phyloP scores from a whole-genome alignment of 2,797 vertebrate species.

The Sebastes nivosus region DNA sequence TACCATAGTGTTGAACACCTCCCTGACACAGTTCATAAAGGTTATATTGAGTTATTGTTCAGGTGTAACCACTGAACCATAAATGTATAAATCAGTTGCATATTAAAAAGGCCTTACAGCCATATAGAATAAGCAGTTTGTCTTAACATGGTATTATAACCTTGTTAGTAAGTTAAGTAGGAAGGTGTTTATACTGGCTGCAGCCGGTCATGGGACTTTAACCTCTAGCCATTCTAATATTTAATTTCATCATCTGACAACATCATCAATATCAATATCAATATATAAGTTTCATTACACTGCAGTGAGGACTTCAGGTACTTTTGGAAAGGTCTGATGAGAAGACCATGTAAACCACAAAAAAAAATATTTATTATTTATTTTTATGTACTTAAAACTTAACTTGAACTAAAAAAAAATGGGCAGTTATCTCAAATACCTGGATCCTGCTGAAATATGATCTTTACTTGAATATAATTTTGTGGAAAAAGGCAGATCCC shows the following conservation, averaged over 20 bases:
- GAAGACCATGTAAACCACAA: background rate
- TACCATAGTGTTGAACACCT: background rate
- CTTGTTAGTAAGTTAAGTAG: slow-evolving; percentile 24
- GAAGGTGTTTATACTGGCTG: slow-evolving; percentile 9
- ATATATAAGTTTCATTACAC: background rate
- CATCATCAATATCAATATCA: background rate
- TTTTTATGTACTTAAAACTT: background rate
- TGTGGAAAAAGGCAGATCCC: background rate
- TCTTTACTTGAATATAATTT: background rate
- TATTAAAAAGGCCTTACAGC: slow-evolving; percentile 3
- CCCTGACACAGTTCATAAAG: background rate
- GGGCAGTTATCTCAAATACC: background rate
- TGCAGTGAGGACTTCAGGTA: background rate
- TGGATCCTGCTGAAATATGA: background rate
- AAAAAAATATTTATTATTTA: background rate
- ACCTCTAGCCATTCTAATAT: background rate
- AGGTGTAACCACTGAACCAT: background rate
- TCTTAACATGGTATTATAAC: slow-evolving; percentile 40
- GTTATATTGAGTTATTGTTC: background rate
- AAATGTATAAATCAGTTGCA: background rate
- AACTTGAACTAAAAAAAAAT: background rate
- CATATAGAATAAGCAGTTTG: background rate
- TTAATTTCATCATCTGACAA: background rate
- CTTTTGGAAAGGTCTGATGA: background rate
- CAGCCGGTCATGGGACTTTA: slow-evolving; percentile 3